A percentile compares a stretch with the other conserved stretches of the same genome.
These are phyloP conservation scores for Harpalus rubripes DNA, from an alignment of 2,888 invertebrate genomes.

Conservation along the genomic window DNA sequence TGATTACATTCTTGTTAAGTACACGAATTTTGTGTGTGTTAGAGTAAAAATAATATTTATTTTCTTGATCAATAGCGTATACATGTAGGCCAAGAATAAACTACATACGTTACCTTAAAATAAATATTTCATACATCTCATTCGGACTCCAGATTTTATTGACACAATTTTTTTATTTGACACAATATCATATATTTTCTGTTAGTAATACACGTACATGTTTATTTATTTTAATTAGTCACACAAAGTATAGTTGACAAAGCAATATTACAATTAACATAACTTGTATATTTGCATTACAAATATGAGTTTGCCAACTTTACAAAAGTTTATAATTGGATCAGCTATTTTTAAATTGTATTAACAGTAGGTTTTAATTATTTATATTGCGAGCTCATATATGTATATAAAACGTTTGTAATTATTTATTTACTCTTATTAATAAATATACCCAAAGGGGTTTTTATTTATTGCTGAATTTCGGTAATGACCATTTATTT, in stretches of 20 bases:
- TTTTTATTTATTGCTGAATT: too few relatives aligned
- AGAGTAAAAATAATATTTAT: background rate
- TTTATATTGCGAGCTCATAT: constrained; percentile 4
- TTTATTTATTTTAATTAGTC: constrained; percentile 21
- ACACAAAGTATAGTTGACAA: constrained; percentile 7
- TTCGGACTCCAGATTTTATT: background rate
- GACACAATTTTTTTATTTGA: background rate
- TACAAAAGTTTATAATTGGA: constrained; percentile 25
- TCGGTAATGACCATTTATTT: too few relatives aligned
- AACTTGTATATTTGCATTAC: constrained; percentile 23
- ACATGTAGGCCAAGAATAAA: background rate
- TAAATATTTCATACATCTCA: background rate
- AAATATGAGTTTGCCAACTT: constrained; percentile 22
- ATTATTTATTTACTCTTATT: too few relatives aligned
- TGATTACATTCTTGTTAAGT: background rate
- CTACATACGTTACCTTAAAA: background rate
- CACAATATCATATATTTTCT: background rate
- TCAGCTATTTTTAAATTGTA: background rate
- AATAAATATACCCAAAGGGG: too few relatives aligned
- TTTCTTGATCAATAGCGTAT: background rate
- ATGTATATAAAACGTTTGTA: background rate
- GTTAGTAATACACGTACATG: background rate
- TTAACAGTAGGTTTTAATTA: background rate
- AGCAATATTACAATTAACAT: constrained; percentile 15
- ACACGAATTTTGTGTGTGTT: background rate